Evolutionary conservation across 2,797 vertebrate genomes (phyloP).

Genomic region (Sphenodon punctatus): DNA sequence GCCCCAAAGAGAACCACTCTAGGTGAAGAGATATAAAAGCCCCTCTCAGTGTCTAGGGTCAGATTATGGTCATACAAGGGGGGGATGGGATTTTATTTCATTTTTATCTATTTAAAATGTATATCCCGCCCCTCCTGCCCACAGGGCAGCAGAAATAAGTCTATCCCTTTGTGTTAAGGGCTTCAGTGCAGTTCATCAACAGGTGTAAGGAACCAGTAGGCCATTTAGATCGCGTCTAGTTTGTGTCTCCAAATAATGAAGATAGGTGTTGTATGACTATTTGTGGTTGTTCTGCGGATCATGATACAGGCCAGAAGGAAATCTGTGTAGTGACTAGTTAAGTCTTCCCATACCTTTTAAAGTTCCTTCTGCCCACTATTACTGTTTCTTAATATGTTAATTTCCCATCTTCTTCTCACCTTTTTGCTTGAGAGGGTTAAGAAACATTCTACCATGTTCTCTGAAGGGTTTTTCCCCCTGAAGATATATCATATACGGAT

Average conservation of each 20-base stretch:
- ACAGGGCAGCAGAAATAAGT: too few relatives aligned
- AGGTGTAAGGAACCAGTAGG: not conserved
- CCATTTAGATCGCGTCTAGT: not conserved
- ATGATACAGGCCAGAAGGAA: not conserved
- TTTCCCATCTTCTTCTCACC: too few relatives aligned
- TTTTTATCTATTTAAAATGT: too few relatives aligned
- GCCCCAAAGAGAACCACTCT: not conserved
- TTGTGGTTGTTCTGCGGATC: not conserved
- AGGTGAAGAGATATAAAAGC: not conserved
- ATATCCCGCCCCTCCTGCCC: too few relatives aligned
- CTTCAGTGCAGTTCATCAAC: not conserved
- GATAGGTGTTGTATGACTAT: not conserved
- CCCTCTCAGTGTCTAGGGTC: not conserved
- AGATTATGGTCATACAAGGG: not conserved
- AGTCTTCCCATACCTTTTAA: too few relatives aligned
- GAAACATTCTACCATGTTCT: not conserved
- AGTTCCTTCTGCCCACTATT: too few relatives aligned
- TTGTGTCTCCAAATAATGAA: not conserved
- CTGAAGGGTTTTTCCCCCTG: not conserved
- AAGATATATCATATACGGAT: too few relatives aligned
- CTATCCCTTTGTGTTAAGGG: not conserved
- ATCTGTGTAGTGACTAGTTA: not conserved
- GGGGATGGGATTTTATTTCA: not conserved
- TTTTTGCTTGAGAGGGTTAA: not conserved
- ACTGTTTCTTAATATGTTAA: too few relatives aligned